Conservation (phyloP, 2,888 invertebrate species). For the Tromatobia lineatoria region DNA sequence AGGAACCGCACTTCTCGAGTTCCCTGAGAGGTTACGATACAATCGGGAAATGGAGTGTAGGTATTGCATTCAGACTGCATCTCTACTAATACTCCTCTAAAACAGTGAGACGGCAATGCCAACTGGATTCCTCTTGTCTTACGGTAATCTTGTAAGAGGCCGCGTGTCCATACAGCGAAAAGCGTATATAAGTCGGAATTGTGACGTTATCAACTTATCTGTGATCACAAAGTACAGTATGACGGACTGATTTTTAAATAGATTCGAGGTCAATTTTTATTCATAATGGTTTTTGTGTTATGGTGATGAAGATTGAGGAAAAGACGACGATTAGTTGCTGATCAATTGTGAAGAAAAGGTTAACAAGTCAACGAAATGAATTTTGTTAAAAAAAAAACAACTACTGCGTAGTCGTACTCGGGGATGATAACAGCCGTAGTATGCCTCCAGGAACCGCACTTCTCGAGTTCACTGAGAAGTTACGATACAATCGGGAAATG, state of each 20-base stretch:
- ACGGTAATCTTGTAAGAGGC: not conserved
- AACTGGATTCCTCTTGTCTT: conserved; percentile 16
- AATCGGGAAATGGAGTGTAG: conserved; percentile 18
- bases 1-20: conserved; percentile 22
- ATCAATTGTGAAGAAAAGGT: too few relatives aligned
- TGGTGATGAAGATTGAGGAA: too few relatives aligned
- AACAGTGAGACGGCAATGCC: conserved; percentile 9
- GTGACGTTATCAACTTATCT: not conserved
- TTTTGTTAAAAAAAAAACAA: too few relatives aligned
- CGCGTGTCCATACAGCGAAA: not conserved
- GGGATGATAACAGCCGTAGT: conserved; percentile 53
- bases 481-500: conserved; percentile 36
- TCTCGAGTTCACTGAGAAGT: conserved; percentile 1
- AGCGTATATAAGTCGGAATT: not conserved
- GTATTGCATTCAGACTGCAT: conserved; percentile 8
- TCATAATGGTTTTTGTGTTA: too few relatives aligned
- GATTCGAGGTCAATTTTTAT: too few relatives aligned
- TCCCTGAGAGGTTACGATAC: conserved; percentile 26
- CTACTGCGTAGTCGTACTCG: conserved; percentile 42
- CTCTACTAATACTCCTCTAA: conserved; percentile 6
- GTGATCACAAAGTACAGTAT: not conserved
- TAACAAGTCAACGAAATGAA: too few relatives aligned
- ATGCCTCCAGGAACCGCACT: conserved; percentile 28
- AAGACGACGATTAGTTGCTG: too few relatives aligned
- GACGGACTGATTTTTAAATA: not conserved